phyloP scores from a whole-genome alignment of 2,113 vertebrate species.

The Hystrix cristata region DNA sequence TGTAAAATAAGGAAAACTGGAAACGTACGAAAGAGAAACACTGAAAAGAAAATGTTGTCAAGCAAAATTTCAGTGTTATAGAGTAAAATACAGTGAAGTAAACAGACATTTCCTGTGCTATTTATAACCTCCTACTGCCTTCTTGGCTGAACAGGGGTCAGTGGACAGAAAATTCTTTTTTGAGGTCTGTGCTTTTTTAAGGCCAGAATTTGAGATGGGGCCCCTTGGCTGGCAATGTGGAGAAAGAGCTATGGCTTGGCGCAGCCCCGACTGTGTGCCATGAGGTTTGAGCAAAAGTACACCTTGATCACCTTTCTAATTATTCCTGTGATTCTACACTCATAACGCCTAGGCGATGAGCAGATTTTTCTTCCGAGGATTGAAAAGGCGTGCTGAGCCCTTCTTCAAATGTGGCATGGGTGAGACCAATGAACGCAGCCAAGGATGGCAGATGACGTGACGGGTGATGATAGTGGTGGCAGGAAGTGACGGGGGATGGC shows the following conservation, averaged over 20 bases:
- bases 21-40: slow-evolving; percentile 15
- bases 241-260: background rate
- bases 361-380: background rate
- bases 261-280: background rate
- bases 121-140: background rate
- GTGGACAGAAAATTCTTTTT: background rate
- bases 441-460: background rate
- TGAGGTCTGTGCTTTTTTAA: background rate
- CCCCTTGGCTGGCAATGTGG: background rate
- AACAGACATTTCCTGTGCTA: background rate
- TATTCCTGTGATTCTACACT: background rate
- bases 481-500: background rate
- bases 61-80: background rate
- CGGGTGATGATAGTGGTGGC: background rate
- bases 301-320: background rate
- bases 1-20: background rate
- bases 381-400: background rate
- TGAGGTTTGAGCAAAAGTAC: background rate
- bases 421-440: background rate
- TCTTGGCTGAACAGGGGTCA: background rate
- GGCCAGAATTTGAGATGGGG: background rate
- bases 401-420: background rate
- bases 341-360: background rate
- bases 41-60: background rate
- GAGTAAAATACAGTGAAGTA: background rate